These are phyloP conservation scores for Opisthocomus hoazin DNA, from an alignment of 2,113 vertebrate genomes.

Conservation along the genomic window DNA sequence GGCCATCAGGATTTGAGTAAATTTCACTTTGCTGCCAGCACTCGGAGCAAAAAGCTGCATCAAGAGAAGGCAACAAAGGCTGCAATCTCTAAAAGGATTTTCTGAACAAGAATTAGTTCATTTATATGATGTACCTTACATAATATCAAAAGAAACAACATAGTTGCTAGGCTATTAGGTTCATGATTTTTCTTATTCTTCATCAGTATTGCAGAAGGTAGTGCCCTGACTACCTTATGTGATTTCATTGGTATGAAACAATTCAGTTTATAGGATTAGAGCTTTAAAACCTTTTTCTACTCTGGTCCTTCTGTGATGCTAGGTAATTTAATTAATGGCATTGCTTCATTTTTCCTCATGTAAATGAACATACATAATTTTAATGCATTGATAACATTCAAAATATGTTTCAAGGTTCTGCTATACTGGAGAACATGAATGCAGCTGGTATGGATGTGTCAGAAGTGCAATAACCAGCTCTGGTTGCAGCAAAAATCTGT, in stretches of 20 bases:
- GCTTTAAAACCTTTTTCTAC: background rate
- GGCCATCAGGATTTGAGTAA: constrained; percentile 6
- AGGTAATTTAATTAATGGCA: background rate
- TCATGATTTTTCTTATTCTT: background rate
- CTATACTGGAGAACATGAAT: background rate
- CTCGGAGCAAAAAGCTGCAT: constrained; percentile 28
- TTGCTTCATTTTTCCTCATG: background rate
- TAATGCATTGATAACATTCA: background rate
- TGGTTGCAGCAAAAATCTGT: background rate
- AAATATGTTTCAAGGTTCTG: background rate
- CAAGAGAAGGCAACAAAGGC: constrained; percentile 50
- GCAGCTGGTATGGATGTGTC: background rate
- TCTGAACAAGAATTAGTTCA: constrained; percentile 36
- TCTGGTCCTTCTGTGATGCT: background rate
- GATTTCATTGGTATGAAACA: background rate
- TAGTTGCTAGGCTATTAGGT: background rate
- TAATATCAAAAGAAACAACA: constrained; percentile 27
- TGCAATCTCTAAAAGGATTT: constrained; percentile 30
- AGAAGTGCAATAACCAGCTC: background rate
- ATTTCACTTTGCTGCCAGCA: constrained; percentile 51
- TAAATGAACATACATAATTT: background rate
- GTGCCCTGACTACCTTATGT: background rate
- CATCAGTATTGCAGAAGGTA: background rate
- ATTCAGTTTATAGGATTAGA: background rate
- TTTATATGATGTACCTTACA: constrained; percentile 24